These are phyloP conservation scores for Speoplatyrhinus poulsoni DNA, from an alignment of 2,113 vertebrate species.

Conservation along the genomic window DNA sequence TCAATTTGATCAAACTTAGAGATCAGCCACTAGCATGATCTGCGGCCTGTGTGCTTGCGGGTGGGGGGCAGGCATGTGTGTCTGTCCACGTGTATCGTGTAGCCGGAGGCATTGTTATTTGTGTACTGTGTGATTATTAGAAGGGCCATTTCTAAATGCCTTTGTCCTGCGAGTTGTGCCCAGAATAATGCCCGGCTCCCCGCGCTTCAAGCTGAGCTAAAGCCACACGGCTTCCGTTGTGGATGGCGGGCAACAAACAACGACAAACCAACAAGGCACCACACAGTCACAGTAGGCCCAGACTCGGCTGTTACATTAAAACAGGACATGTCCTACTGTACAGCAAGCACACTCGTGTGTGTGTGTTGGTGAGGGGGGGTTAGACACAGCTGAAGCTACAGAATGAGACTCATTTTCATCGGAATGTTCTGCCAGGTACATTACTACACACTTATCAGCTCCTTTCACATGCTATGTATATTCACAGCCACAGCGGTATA, in stretches of 20 bases:
- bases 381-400: constrained; percentile 19
- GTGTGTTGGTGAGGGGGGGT: not conserved
- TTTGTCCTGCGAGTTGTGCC: not conserved
- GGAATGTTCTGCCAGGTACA: constrained; percentile 39
- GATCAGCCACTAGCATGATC: not conserved
- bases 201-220: not conserved
- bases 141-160: not conserved
- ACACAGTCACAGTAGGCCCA: not conserved
- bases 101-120: not conserved
- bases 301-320: not conserved
- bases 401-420: constrained; percentile 29
- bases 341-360: not conserved
- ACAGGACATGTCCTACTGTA: not conserved
- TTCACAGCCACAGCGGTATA: constrained; percentile 72
- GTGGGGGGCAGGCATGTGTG: not conserved
- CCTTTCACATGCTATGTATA: constrained; percentile 64
- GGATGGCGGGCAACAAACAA: too few relatives aligned
- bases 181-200: not conserved
- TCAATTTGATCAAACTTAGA: too few relatives aligned
- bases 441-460: constrained; percentile 64
- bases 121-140: not conserved
- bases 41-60: not conserved
- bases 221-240: not conserved
- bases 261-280: not conserved
- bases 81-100: not conserved